Base-by-base conservation (phyloP, 2,888 invertebrate genomes). In the Zelleria hepariella region DNA sequence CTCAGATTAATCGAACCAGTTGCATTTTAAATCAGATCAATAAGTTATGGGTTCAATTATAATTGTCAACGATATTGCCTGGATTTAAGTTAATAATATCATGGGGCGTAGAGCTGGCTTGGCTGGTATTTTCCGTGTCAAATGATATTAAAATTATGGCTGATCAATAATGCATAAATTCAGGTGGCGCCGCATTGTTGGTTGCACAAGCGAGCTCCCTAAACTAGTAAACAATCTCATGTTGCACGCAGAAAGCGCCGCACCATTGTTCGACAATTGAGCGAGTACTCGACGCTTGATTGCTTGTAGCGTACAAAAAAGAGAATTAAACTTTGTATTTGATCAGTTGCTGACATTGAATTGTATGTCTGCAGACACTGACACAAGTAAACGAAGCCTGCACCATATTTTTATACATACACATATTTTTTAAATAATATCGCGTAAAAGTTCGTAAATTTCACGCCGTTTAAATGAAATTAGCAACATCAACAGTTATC, bases 141-240 rank as follows among this genome's bases (percentile, higher is more conserved):
- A 51, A 51, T 51, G 21, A 42, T 21, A 51, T 51, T 51, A 18
- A 20, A 23, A 51, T 51, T 20, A 51, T 20, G 20, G 10, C 32
- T 15, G 51, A 51, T 55, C 55, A 55, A 27, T 27, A 55, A 55
- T 55, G 25, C 55, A 55, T 32, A 55, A 55, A 55, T 21, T 55
- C 27, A 15, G 21, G 21, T 23, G 24, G 23, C 52, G 52, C 52
- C 20, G 24, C 24, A 55, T 55, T 55, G 55, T 27, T 27, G 55
- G 27, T 55, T 55, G 55, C 60, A 64, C 66, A 65, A 61, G 57
- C 61, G 58, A 67, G 65, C 69, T 69, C 76, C 74, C 68, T 76
- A 76, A 76, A 69, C 75, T 76, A 62, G 60, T 60, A 74, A 75
- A 78, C 74, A 74, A 70, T 78, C 67, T 82, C 81, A 78, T 77